phyloP scores from a whole-genome alignment of 2,113 vertebrate species.

The Coreoperca whiteheadi region DNA sequence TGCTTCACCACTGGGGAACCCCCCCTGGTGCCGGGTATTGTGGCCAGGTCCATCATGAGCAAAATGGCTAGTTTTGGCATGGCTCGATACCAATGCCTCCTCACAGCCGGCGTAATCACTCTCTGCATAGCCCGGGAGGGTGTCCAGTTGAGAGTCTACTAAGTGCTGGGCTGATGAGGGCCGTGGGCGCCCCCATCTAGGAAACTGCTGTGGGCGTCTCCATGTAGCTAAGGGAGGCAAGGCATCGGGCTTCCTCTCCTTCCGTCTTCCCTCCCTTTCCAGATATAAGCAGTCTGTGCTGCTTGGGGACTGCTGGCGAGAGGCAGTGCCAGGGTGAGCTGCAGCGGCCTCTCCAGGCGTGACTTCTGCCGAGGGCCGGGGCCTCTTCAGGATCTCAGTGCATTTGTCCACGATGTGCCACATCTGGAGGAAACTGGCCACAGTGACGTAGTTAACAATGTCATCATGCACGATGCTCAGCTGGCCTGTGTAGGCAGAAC shows the following conservation, averaged over 20 bases:
- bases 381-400: conserved; percentile 84
- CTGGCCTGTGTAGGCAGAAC: conserved; percentile 86
- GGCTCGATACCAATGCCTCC: conserved; percentile 69
- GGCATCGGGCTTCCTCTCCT: conserved; percentile 70
- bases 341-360: conserved; percentile 31
- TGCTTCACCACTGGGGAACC: conserved; percentile 40
- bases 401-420: conserved; percentile 90
- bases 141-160: conserved; percentile 76
- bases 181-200: conserved; percentile 71
- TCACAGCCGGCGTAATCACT: conserved; percentile 72
- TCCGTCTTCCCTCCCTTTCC: conserved; percentile 68
- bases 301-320: conserved; percentile 85
- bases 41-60: conserved; percentile 53
- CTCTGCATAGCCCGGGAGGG: conserved; percentile 50
- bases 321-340: conserved; percentile 51
- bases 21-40: conserved; percentile 45
- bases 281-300: conserved; percentile 83
- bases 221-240: conserved; percentile 83
- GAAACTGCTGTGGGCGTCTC: conserved; percentile 81
- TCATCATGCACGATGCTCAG: conserved; percentile 86
- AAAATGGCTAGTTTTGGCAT: conserved; percentile 50
- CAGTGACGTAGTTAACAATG: conserved; percentile 87
- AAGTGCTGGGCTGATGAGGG: conserved; percentile 63
- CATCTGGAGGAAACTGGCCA: conserved; percentile 88
- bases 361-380: conserved; percentile 54